Base-by-base conservation (phyloP, 1,140 invertebrate species). In the Galleria mellonella region DNA sequence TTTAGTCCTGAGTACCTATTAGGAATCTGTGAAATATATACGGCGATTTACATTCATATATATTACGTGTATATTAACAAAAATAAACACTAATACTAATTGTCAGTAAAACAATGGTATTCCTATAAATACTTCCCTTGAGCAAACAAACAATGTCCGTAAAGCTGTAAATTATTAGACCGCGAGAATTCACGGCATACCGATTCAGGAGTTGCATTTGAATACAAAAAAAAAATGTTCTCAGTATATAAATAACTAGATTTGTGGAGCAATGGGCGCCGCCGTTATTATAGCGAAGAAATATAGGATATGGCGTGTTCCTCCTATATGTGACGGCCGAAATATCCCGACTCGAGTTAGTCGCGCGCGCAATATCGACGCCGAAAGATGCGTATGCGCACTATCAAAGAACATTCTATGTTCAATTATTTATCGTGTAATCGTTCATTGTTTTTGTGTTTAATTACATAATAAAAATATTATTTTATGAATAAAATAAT, bases 231-330 rank as follows among this genome's bases (percentile, higher is more conserved):
- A 23, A 6, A 27, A 32, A 50, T 43, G 40, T 48, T 47, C 36
- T 49, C 52, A 55, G 57, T 62, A 55, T 77, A 77, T 70, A 70
- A 79, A 83, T 77, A 79, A 62, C 62, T 69, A 64, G 58, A 70
- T 69, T 74, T 82, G 70, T 74, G 60, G 68, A 71, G 51, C 66
- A 69, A 47, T 43, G 43, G 33, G 42, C 49, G 40, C 43, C 17
- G 56, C 57, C 66, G 46, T 56, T 60, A 51, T 61, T 68, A 68
- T 70, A 68, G 68, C 54, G 56, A 60, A 65, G 59, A 55, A 58
- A 64, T 77, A 70, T 71, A 69, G 55, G 62, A 66, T 62, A 55
- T 55, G 41, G 42, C 38, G 37, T 35, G 30, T 47, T n/a, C n/a
- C n/a, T n/a, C n/a, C n/a, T n/a, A 62, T 61, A 47, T 31, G 4